These are phyloP conservation scores for Oligia latruncula DNA, from an alignment of 2,888 invertebrate genomes.

Conservation along the genomic window DNA sequence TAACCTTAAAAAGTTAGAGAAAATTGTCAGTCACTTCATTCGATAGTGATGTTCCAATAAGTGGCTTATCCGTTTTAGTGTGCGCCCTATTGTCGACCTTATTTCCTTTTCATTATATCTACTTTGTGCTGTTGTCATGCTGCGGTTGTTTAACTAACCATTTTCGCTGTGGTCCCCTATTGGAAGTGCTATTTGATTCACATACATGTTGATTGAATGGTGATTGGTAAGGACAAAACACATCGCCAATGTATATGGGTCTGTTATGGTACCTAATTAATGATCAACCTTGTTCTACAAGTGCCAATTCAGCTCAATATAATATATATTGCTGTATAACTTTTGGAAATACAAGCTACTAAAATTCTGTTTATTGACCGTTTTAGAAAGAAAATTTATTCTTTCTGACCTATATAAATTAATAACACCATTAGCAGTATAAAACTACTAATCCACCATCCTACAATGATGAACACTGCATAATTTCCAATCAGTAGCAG, in stretches of 20 bases:
- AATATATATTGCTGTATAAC: neutral
- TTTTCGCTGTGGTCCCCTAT: slow-evolving; percentile 26
- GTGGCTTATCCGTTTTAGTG: slow-evolving; percentile 46
- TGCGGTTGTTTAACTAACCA: slow-evolving; percentile 17
- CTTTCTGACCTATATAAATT: neutral
- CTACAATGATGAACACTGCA: too few species aligned
- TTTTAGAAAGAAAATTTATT: neutral
- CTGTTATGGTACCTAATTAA: slow-evolving; percentile 30
- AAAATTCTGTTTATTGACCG: neutral
- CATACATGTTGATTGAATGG: slow-evolving; percentile 32
- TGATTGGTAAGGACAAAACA: slow-evolving; percentile 30
- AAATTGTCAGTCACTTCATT: slow-evolving; percentile 40
- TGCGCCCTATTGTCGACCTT: slow-evolving; percentile 50
- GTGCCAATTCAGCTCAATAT: slow-evolving; percentile 21
- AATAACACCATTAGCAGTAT: neutral
- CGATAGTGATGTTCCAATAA: slow-evolving; percentile 31
- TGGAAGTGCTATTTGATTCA: slow-evolving; percentile 53
- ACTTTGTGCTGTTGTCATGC: slow-evolving; percentile 31
- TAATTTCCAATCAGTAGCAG: neutral
- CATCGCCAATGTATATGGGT: slow-evolving; percentile 16
- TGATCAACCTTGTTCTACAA: slow-evolving; percentile 33
- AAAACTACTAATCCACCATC: neutral
- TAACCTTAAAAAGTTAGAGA: slow-evolving; percentile 57
- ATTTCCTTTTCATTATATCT: slow-evolving; percentile 50
- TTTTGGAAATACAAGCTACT: neutral